Evolutionary conservation across 2,888 invertebrate species (phyloP).

Genomic region (Eupsilia transversa): DNA sequence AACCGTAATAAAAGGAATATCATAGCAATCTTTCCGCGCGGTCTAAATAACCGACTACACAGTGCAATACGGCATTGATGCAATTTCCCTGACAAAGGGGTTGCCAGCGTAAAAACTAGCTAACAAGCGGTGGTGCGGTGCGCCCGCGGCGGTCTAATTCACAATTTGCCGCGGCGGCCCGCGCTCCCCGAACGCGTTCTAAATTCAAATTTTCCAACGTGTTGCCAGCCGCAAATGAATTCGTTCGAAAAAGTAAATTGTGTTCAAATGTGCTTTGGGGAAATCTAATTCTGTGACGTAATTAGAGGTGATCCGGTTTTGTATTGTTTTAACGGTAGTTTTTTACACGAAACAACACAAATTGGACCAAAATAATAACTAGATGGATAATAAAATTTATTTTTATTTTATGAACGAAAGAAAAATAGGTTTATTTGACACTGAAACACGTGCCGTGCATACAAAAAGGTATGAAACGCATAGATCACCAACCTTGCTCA

Average conservation of each 20-base stretch:
- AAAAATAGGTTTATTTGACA: too few species aligned
- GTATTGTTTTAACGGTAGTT: background rate
- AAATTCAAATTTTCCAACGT: slow-evolving; percentile 86
- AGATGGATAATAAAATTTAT: too few species aligned
- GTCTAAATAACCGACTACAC: slow-evolving; percentile 76
- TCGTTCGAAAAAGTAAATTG: slow-evolving; percentile 80
- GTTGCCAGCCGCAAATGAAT: slow-evolving; percentile 81
- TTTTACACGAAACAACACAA: slow-evolving; percentile 12
- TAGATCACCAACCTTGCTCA: background rate
- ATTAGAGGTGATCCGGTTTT: slow-evolving; percentile 35
- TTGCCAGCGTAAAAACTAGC: slow-evolving; percentile 87
- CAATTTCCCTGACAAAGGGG: slow-evolving; percentile 86
- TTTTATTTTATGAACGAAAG: too few species aligned
- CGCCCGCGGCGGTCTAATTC: slow-evolving; percentile 86
- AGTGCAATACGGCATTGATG: slow-evolving; percentile 80
- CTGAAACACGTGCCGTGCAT: too few species aligned
- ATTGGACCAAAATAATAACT: background rate
- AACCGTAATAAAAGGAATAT: slow-evolving; percentile 61
- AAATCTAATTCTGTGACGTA: slow-evolving; percentile 54
- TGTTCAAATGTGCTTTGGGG: slow-evolving; percentile 61
- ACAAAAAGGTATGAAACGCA: too few species aligned
- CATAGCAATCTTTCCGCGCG: slow-evolving; percentile 74
- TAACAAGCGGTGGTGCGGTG: slow-evolving; percentile 84
- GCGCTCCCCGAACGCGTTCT: slow-evolving; percentile 83
- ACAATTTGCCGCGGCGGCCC: slow-evolving; percentile 83